These are phyloP conservation scores for Mechanitis messenoides DNA, from an alignment of 2,888 invertebrate species.

Conservation along the genomic window DNA sequence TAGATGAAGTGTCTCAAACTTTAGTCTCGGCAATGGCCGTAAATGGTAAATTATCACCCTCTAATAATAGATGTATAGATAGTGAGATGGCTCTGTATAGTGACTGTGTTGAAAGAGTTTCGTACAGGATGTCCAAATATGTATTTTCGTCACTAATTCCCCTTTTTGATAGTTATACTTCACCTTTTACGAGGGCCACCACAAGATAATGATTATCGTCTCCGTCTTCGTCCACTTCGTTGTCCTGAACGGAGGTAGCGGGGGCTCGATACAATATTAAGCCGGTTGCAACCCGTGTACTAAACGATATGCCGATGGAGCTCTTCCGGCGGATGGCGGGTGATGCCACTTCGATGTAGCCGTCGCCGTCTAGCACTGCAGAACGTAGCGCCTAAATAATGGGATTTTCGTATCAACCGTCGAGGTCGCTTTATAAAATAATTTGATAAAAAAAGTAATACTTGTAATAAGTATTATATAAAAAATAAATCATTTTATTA, in stretches of 20 bases:
- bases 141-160: neutral
- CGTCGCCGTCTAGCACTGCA: slow-evolving; percentile 87
- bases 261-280: slow-evolving; percentile 83
- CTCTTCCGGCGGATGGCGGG: slow-evolving; percentile 82
- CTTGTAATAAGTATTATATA: no score
- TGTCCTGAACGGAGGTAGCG: slow-evolving; percentile 36
- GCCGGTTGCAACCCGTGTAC: slow-evolving; percentile 80
- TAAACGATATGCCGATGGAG: slow-evolving; percentile 85
- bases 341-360: slow-evolving; percentile 85
- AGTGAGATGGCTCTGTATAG: no score
- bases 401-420: neutral
- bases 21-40: no score
- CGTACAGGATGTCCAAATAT: no score
- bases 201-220: slow-evolving; percentile 57
- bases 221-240: slow-evolving; percentile 49
- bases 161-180: slow-evolving; percentile 5
- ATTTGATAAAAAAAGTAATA: neutral
- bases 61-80: no score
- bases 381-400: slow-evolving; percentile 75
- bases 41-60: no score
- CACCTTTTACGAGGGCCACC: slow-evolving; percentile 51
- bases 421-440: neutral
- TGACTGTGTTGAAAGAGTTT: no score
- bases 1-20: no score
- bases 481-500: neutral